A percentile compares a stretch with the other conserved stretches of the same genome.
Evolutionary conservation across 1,140 invertebrate species (phyloP).

Genomic region (Leptinotarsa undecemlineata): DNA sequence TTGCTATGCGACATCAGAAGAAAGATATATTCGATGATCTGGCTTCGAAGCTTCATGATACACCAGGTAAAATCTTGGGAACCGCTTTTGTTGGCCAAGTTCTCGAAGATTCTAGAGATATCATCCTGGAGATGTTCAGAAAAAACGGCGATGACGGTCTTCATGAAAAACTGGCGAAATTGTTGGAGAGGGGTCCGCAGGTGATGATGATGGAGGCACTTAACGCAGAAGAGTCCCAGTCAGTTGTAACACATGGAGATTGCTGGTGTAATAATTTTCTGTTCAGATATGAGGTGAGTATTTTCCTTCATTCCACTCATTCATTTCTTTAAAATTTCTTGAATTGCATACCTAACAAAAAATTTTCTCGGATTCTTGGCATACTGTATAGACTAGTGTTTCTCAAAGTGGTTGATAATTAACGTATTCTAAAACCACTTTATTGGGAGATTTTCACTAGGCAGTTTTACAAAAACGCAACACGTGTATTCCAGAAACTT

Average conservation of each 20-base stretch:
- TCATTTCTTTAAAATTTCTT: not conserved
- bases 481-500: no score
- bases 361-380: no score
- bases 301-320: not conserved
- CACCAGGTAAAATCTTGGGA: constrained; percentile 6
- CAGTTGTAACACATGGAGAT: constrained; percentile 43
- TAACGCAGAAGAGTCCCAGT: constrained; percentile 20
- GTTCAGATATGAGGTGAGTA: constrained; percentile 37
- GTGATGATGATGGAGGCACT: constrained; percentile 31
- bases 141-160: constrained; percentile 29
- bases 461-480: no score
- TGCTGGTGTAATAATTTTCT: constrained; percentile 48
- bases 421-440: no score
- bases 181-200: constrained; percentile 21
- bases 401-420: no score
- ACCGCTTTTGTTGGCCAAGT: constrained; percentile 16
- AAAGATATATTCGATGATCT: constrained; percentile 43
- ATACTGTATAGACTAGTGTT: no score
- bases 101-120: not conserved
- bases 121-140: constrained; percentile 19
- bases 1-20: constrained; percentile 56
- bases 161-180: constrained; percentile 23
- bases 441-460: no score
- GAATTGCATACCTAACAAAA: no score
- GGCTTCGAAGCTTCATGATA: constrained; percentile 31